phyloP scores from a whole-genome alignment of 2,797 vertebrate species.

The Tokudaia tokunoshimensis region DNA sequence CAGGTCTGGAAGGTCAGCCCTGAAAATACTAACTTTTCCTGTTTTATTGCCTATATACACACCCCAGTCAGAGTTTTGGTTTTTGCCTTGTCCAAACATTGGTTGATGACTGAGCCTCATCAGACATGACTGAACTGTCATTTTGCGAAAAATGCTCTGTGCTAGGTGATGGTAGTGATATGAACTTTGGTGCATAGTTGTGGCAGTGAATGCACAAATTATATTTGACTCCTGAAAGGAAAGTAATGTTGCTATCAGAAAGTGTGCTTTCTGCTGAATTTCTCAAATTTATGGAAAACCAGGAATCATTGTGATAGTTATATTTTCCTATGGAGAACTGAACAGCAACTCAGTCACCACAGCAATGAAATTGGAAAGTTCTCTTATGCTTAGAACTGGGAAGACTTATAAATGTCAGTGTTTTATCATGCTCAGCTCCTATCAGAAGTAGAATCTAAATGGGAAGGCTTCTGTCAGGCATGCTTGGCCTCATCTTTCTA shows the following conservation, averaged over 20 bases:
- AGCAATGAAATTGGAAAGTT: background rate
- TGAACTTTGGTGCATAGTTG: background rate
- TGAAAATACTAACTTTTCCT: background rate
- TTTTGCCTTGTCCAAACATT: background rate
- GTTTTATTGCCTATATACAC: background rate
- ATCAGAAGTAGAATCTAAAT: background rate
- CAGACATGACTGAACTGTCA: background rate
- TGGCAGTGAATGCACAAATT: background rate
- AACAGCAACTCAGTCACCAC: background rate
- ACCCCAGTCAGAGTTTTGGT: background rate
- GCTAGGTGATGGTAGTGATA: background rate
- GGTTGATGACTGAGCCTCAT: background rate
- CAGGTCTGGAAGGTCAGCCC: background rate
- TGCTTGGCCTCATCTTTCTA: background rate
- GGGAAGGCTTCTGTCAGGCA: background rate
- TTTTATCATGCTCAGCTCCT: background rate
- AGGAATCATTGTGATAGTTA: background rate
- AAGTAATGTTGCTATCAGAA: background rate
- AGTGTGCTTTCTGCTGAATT: slow-evolving; percentile 10
- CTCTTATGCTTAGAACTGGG: background rate
- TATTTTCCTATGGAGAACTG: background rate
- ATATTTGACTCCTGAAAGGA: background rate
- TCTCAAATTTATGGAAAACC: slow-evolving; percentile 28
- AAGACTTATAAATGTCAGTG: background rate
- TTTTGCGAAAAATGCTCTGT: background rate